Percentiles rank a stretch among this genome's conserved stretches.
phyloP scores from a whole-genome alignment of 1,140 invertebrate species.

The Lanistes nyassanus region DNA sequence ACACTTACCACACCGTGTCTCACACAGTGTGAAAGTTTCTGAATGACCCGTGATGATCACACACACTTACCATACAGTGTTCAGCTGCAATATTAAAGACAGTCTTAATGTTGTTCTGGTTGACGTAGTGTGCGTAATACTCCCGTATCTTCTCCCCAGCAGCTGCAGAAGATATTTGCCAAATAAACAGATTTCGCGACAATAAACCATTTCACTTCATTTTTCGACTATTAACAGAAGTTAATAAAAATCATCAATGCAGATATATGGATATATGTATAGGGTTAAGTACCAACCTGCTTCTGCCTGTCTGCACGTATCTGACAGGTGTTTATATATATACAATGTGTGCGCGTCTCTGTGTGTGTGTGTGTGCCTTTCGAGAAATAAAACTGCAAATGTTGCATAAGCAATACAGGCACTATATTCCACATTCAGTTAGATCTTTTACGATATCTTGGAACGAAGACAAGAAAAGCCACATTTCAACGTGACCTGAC shows the following conservation, averaged over 20 bases:
- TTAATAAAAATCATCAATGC: no score
- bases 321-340: no score
- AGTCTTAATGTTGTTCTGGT: slow-evolving; percentile 47
- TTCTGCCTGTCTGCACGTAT: no score
- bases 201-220: no score
- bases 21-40: no score
- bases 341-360: no score
- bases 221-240: no score
- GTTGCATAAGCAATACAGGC: neutral
- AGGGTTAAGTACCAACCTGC: no score
- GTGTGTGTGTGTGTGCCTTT: neutral
- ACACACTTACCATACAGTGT: slow-evolving; percentile 59
- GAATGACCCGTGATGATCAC: no score
- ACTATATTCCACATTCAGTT: neutral
- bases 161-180: slow-evolving; percentile 28
- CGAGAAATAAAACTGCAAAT: no score
- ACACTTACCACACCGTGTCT: no score
- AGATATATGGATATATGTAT: no score
- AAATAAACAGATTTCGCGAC: neutral
- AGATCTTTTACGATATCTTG: neutral
- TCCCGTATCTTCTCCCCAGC: slow-evolving; percentile 54
- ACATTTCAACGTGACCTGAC: slow-evolving; percentile 35
- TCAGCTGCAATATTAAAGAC: slow-evolving; percentile 55
- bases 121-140: slow-evolving; percentile 57
- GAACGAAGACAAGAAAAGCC: neutral